Base-by-base conservation (phyloP, 2,113 vertebrate genomes). In the zebrafish (Danio rerio) region DNA sequence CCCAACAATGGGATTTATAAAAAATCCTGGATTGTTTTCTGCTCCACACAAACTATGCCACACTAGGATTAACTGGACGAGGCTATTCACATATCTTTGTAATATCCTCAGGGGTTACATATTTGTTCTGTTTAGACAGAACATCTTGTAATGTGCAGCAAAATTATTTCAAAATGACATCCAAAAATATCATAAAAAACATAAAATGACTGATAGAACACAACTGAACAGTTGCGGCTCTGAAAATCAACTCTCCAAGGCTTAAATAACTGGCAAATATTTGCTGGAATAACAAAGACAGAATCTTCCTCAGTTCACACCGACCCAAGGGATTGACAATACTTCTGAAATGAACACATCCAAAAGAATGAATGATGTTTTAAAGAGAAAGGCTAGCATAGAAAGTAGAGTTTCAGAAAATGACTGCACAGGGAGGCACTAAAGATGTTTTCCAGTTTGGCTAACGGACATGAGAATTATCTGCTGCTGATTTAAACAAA, bases 281-380 rank as follows among this genome's bases (percentile, higher is more conserved):
- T 74, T 74, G 40, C 6, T 43, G n/a, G n/a, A 75, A 75, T 13
- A 21, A 73, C n/a, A 18, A 75, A 45, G 55, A 59, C 40, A 75
- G n/a, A 40, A 47, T 75, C 59, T 76, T 59, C 6, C 43, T 76
- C 56, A 59, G 12, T 77, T 63, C 15, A 31, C 59, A 63, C 47
- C 20, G 18, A 62, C 58, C 18, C 58, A 16, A 63, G 45, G 15
- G 58, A 77, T 15, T n/a, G 58, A 21, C 58, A 16, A 7, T 16
- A 9, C 45, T 63, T 11, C 21, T 71, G 21, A 52, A 71, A 16
- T 20, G 9, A 21, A 58, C 18, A 75, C 42, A 77, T 16, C 18
- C 56, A 4, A 62, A 76, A 20, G 11, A 15, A 43, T 13, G 58
- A 45, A 31, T 1, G 13, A 47, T 50, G 47, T 49, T n/a, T 58